Evolutionary conservation across 2,113 vertebrate species (phyloP), one percentile per base, ranked within the genome.

Genomic region (Percopsis transmontana): DNA sequence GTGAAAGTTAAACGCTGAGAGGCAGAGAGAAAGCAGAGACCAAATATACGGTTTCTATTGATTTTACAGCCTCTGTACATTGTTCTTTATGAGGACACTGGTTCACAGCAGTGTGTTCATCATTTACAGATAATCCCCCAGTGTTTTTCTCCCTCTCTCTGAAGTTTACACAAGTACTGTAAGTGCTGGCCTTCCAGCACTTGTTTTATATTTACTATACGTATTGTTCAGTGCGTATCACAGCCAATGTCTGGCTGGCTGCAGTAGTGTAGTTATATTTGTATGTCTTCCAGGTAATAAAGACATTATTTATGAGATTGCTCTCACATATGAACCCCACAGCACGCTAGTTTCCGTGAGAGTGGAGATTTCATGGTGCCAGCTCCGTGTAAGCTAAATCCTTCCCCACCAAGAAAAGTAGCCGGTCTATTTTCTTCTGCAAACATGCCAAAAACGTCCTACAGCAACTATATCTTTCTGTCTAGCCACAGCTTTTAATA

Each of bases 401-500:
- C 58, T 52, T 77, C 68, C 55, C 21, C 64, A 68, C 64, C 59
- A 81, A 65, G 58, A 89, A 86, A 82, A 89, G 79, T 58, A 77
- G 67, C 48, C 62, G 62, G 68, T 60, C 85, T 87, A 88, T 87
- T 88, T 86, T 67, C 5, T 33, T 85, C 82, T 52, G 55, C 58
- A 73, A 56, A 54, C 65, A 74, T 4, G 70, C 70, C 74, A 84
- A 64, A 82, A 62, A 68, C 19, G 66, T 66, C 54, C 68, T 67
- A 70, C 76, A 72, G 63, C 19, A 53, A 53, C 41, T 38, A 19
- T 18, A 74, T 68, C 68, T 55, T 47, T 70, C 65, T 50, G 50
- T 51, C 68, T 70, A n/a, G 55, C 55, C 70, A 69, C 65, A 52
- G 74, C 76, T 89, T 84, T 85, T 67, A 83, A 85, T 87, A 82